Evolutionary conservation across 2,888 invertebrate genomes (phyloP), one percentile per base, ranked within the genome.

Genomic region (Galerucella nymphaeae): DNA sequence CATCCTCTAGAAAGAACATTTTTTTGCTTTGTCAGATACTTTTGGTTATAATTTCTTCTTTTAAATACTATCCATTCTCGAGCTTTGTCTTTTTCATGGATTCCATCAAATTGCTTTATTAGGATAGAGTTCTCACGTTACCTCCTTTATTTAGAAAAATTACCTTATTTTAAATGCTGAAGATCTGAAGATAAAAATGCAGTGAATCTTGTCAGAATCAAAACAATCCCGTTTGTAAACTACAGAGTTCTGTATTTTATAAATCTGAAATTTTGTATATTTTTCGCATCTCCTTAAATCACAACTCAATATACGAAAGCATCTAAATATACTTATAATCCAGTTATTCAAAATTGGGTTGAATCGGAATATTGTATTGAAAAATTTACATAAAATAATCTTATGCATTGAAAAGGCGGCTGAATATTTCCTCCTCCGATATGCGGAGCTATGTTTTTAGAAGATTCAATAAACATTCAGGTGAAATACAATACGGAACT

Each of bases 291-390:
- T 45, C 5, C 4, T 45, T 14, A 14, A 45, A 45, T 45, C 11
- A 45, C 30, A 38, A 45, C 45, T 45, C 45, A 45, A 14, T 45
- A 45, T 45, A 45, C 13, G 6, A 45, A 42, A 38, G 30, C n/a
- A 48, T 48, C 48, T n/a, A 48, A 48, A 11, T n/a, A 50, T n/a
- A 50, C 50, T 50, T 14, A 50, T 50, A 50, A n/a, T 50, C 50
- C n/a, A 50, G n/a, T n/a, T 50, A 50, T n/a, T 50, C 50, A 50
- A 50, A 50, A 50, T 50, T n/a, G 50, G 50, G 14, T 50, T 50
- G 50, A n/a, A n/a, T 14, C 14, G 50, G 14, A 50, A 50, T 50
- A 38, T 38, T 13, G 50, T 50, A 50, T 50, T 50, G 50, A 50
- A 50, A 50, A 5, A 50, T 50, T 50, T 50, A 16, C 50, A 50